These are phyloP conservation scores for Camponotus floridanus DNA, from an alignment of 1,140 invertebrate genomes.

Conservation along the genomic window DNA sequence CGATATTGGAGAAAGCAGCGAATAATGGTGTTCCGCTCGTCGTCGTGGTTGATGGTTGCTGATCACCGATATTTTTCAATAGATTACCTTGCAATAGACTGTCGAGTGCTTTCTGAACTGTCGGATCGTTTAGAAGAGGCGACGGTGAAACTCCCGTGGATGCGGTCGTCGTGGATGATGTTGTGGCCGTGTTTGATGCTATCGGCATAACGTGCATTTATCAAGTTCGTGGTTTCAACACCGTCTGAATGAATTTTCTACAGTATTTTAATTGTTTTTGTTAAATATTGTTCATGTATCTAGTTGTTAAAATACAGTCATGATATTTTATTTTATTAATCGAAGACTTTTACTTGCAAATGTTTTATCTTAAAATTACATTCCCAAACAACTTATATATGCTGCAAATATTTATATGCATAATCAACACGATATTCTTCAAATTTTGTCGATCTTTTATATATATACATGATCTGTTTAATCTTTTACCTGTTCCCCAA, in stretches of 20 bases:
- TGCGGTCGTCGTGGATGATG: constrained; percentile 73
- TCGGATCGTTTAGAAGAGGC: constrained; percentile 90
- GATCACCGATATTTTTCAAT: constrained; percentile 86
- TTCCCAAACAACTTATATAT: not conserved
- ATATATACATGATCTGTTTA: constrained; percentile 19
- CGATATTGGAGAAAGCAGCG: constrained; percentile 84
- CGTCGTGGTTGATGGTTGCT: constrained; percentile 71
- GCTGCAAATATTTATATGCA: not conserved
- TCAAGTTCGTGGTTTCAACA: constrained; percentile 60
- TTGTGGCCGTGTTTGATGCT: constrained; percentile 75
- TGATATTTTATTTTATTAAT: too few species aligned
- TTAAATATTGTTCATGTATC: constrained; percentile 20
- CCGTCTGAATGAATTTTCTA: constrained; percentile 30
- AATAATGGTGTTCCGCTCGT: constrained; percentile 79
- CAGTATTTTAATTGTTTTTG: constrained; percentile 48
- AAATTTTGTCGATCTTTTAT: constrained; percentile 8
- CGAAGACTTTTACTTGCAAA: not conserved
- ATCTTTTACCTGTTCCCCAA: constrained; percentile 78
- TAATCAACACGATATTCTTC: not conserved
- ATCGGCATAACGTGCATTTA: constrained; percentile 71
- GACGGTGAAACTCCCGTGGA: constrained; percentile 82
- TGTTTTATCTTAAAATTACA: constrained; percentile 1
- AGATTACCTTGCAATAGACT: constrained; percentile 90
- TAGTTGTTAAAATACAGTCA: too few species aligned
- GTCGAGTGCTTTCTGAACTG: constrained; percentile 92